Conservation (phyloP, 2,113 vertebrate genomes). For the Nerophis lumbriciformis region DNA sequence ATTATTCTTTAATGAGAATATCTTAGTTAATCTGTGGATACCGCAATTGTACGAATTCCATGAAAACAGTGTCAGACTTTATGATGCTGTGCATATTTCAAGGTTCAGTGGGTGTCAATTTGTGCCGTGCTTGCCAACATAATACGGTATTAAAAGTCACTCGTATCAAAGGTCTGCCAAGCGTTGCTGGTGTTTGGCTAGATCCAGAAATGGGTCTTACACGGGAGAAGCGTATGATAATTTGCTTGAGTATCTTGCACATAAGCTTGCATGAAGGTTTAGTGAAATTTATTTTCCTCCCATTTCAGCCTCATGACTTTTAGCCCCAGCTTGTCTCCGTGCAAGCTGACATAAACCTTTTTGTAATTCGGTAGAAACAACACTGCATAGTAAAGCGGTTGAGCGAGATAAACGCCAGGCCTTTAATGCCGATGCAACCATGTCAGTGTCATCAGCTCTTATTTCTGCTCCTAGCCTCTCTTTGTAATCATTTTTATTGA, state of each 20-base stretch:
- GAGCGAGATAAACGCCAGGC: constrained; percentile 1
- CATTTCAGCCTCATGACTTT: constrained; percentile 25
- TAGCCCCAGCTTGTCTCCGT: constrained; percentile 12
- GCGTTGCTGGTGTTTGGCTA: constrained; percentile 17
- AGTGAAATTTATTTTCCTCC: neutral
- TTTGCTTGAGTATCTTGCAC: constrained; percentile 40
- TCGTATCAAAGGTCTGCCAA: constrained; percentile 38
- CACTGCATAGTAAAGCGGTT: neutral
- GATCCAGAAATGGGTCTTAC: constrained; percentile 22
- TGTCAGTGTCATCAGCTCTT: constrained; percentile 14
- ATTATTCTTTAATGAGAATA: too few relatives aligned
- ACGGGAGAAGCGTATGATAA: constrained; percentile 32
- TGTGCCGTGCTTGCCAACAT: constrained; percentile 19
- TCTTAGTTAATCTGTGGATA: constrained; percentile 15
- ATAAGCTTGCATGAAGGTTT: constrained; percentile 29
- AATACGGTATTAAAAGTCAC: constrained; percentile 37
- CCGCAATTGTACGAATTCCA: constrained; percentile 31
- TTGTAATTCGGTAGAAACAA: constrained; percentile 38
- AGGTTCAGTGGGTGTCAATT: constrained; percentile 36
- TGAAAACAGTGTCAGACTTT: constrained; percentile 49
- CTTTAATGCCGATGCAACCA: neutral
- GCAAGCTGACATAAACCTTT: constrained; percentile 35
- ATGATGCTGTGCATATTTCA: constrained; percentile 46
- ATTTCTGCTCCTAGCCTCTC: constrained; percentile 31
- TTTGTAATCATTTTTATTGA: constrained; percentile 43